These are phyloP conservation scores for Zosterops japonicus DNA, from an alignment of 2,113 vertebrate genomes.

Conservation along the genomic window DNA sequence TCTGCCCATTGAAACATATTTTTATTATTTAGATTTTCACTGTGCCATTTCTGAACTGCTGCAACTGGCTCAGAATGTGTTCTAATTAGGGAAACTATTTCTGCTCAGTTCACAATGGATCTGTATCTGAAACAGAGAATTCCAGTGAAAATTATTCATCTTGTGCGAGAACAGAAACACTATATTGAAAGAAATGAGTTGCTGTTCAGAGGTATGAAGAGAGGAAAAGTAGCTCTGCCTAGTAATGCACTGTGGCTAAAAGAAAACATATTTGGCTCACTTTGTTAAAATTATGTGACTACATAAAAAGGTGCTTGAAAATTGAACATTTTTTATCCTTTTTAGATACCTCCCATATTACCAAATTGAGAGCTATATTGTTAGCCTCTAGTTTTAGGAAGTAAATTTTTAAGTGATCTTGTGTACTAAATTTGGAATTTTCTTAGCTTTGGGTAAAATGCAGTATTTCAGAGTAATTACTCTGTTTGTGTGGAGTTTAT, in stretches of 20 bases:
- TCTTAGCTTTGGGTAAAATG: not conserved
- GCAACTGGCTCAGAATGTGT: not conserved
- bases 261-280: not conserved
- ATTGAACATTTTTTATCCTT: not conserved
- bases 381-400: not conserved
- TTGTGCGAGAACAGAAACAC: not conserved
- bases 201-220: not conserved
- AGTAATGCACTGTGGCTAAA: not conserved
- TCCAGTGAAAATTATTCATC: not conserved
- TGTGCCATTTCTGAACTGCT: not conserved
- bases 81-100: not conserved
- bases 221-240: not conserved
- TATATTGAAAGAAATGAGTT: not conserved
- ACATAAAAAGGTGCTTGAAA: not conserved
- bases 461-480: not conserved
- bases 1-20: not conserved
- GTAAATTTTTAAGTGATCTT: not conserved
- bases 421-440: not conserved
- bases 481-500: not conserved
- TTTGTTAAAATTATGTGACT: not conserved
- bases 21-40: not conserved
- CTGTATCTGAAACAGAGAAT: not conserved
- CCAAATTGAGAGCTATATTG: not conserved
- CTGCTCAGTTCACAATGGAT: not conserved
- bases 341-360: not conserved